These are phyloP conservation scores for Limnephilus rhombicus DNA, from an alignment of 2,888 invertebrate species.

Conservation along the genomic window DNA sequence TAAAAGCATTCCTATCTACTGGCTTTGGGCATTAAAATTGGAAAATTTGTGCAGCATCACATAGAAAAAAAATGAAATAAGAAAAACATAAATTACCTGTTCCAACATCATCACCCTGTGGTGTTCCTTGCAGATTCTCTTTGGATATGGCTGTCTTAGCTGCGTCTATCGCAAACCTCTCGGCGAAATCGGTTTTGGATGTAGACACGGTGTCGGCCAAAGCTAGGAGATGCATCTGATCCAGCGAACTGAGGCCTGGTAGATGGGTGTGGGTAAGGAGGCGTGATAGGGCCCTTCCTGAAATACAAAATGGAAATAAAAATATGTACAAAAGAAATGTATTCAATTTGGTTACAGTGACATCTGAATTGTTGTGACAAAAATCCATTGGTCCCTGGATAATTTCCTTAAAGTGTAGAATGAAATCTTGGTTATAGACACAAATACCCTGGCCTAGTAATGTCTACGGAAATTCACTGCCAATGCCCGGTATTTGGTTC, in stretches of 20 bases:
- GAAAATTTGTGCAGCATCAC: neutral
- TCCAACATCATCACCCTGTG: slow-evolving; percentile 77
- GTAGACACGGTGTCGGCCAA: slow-evolving; percentile 98
- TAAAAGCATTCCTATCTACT: neutral
- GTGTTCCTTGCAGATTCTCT: slow-evolving; percentile 79
- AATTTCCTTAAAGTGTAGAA: no score
- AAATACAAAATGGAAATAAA: slow-evolving; percentile 41
- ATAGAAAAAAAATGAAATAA: neutral
- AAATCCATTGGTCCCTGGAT: neutral
- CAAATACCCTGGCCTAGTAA: no score
- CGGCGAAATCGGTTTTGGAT: slow-evolving; percentile 92
- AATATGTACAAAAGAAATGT: neutral
- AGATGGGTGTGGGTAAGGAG: slow-evolving; percentile 93
- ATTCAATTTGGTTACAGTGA: neutral
- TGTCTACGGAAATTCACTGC: no score
- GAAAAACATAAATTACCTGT: slow-evolving; percentile 70
- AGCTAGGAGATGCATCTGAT: slow-evolving; percentile 99
- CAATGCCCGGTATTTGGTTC: no score
- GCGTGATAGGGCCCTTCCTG: slow-evolving; percentile 89
- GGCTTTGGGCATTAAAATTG: neutral
- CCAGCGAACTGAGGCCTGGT: slow-evolving; percentile 95
- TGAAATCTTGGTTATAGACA: no score
- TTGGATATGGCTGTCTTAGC: slow-evolving; percentile 83
- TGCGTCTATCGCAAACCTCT: slow-evolving; percentile 83
- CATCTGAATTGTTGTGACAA: neutral